Base-by-base conservation (phyloP, 2,888 invertebrate genomes). In the Dryobota labecula region DNA sequence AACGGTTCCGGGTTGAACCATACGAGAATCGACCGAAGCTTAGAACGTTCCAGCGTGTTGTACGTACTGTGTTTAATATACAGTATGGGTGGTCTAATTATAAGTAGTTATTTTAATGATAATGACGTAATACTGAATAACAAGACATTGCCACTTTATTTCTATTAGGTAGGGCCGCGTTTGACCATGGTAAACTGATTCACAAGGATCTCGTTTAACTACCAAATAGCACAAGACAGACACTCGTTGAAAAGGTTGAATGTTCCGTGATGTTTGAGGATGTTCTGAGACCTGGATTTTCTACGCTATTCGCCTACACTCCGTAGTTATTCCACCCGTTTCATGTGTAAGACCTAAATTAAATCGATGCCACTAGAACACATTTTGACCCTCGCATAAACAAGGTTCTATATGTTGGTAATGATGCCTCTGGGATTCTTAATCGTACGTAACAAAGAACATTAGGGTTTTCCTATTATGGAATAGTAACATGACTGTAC, bases 381-480 rank as follows among this genome's bases (percentile, higher is more conserved):
- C 33, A 60, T 70, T 57, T 30, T 38, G 67, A 70, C 51, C 76
- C 27, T 68, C 20, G 18, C 51, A 58, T 47, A 61, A 47, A 57
- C 33, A 27, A 36, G 13, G 41, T 8, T 38, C 49, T 18, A 64
- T 43, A 61, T 57, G 67, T 64, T n/a, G 45, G 24, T 61, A 80
- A 70, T 57, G 63, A 38, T 30, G 24, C 58, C 56, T 49, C 11
- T 18, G 76, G 67, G 76, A 49, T 27, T 47, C 61, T n/a, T 68
- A 57, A 74, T 57, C 24, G 51, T 27, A 36, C 24, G 51, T 27
- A 36, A 45, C 51, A 24, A 61, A 74, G 41, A 51, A 57, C 36
- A 74, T 61, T 61, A 65, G n/a, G 60, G 54, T 45, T 24, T 33
- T 38, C 43, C 36, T 51, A 24, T 15, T 61, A 27, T 4, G 18